Conservation (phyloP, 2,113 vertebrate genomes). For the Uropsilus gracilis region DNA sequence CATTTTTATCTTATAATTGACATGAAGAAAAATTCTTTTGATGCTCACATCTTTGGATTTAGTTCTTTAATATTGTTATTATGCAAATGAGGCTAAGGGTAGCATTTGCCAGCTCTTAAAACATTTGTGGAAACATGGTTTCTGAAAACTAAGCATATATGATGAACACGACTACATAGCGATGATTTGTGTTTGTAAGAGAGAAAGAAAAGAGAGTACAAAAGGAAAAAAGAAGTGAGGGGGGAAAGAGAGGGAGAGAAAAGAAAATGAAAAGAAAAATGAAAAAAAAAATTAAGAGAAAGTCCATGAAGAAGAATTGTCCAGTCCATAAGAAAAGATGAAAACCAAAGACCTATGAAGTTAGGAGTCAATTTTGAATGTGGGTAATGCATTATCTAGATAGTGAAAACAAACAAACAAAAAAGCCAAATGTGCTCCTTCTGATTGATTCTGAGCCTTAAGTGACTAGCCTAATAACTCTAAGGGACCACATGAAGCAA, state of each 20-base stretch:
- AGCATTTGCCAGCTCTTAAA: background rate
- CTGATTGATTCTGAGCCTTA: too few species aligned
- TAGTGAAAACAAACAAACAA: background rate
- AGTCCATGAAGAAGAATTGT: background rate
- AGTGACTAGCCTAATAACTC: background rate
- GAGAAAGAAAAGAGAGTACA: background rate
- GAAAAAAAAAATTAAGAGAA: background rate
- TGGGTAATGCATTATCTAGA: background rate
- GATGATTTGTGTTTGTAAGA: background rate
- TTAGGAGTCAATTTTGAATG: background rate
- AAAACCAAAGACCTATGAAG: background rate
- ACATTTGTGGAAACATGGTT: background rate
- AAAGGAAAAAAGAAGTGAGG: too few species aligned
- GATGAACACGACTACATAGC: background rate
- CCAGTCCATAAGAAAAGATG: background rate
- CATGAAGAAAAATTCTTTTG: background rate
- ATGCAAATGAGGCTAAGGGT: fast-evolving
- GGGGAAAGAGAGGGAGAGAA: background rate
- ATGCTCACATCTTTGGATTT: background rate
- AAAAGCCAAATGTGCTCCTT: background rate
- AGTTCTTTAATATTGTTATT: background rate
- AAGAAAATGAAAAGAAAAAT: background rate
- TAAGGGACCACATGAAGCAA: background rate
- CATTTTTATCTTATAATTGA: background rate
- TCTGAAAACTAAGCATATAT: background rate